Base-by-base conservation (phyloP, 2,888 invertebrate genomes). In the Exephanes ischioxanthus region DNA sequence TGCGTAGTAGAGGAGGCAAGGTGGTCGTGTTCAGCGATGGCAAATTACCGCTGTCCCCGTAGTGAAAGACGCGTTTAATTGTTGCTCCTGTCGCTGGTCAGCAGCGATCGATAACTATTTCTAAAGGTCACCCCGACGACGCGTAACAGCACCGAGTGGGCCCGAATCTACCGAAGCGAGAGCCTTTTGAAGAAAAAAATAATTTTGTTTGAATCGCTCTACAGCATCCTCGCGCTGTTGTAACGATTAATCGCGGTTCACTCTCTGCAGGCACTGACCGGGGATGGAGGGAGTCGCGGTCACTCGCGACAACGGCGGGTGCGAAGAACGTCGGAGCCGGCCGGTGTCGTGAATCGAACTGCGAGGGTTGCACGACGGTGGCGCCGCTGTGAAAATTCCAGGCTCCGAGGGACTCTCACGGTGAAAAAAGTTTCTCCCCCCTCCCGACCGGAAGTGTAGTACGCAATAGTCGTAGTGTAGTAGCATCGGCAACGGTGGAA, bases 311-410 rank as follows among this genome's bases (percentile, higher is more conserved):
- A 19, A 51, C 73, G 53, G 48, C 67, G 53, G 19, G 63, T 48
- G 16, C 67, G 77, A 87, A 86, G 87, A 86, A 89, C 91, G 92
- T 93, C 91, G 90, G 90, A 86, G 91, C 94, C 94, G 93, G 93
- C 94, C 94, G 94, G 94, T 93, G 93, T 92, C 93, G 91, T 89
- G 90, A 91, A 94, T 94, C 93, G 94, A 94, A 94, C 93, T 94
- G 94, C 90, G 92, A 91, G 91, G 90, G 90, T 88, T 89, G 88
- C 83, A 87, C 93, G 93, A 93, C 91, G 85, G 94, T 93, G 93
- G 94, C 94, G 93, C 93, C 93, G 87, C 92, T 88, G 87, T 88
- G 87, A 84, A 84, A 85, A 58, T 45, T 26, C 66, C 30, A 76
- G 63, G 68, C 63, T 68, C 78, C 51, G 48, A 80, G 71, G 73